Base-by-base conservation (phyloP, 2,113 vertebrate genomes). In the Silurus meridionalis region DNA sequence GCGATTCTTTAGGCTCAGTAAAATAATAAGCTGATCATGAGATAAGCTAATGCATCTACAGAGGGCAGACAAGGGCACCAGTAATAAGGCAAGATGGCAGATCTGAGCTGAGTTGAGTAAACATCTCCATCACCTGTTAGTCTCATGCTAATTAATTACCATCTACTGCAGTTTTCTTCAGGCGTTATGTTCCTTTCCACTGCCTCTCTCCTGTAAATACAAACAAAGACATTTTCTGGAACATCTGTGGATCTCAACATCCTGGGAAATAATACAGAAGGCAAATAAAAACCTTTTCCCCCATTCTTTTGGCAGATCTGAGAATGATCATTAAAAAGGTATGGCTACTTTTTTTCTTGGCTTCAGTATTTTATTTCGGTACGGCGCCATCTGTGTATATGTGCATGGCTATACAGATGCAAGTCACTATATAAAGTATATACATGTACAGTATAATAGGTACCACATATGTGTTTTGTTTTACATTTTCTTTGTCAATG, bases 11-110 rank as follows among this genome's bases (percentile, higher is more conserved):
- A 17, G 61, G 48, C 77, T 78, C 46, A 58, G 48, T 82, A 80
- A 82, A 89, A 89, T 89, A 89, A 86, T 83, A 89, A 84, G 85
- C 67, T 77, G 57, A 89, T 89, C 63, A 84, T 81, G 60, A 81
- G 77, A 86, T 80, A 86, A 83, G 81, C 64, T 10, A 83, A 63
- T 66, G 58, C 67, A 77, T 72, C 60, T 78, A 58, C 9, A 23
- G 83, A 72, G 6, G 64, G 57, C 1, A 21, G 80, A 81, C 80
- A 78, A 66, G 61, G 69, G 57, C n/a, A 21, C 3, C 72, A 58
- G 88, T 75, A 89, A 84, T 86, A 86, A 69, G 67, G 63, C 58
- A 60, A 79, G 63, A 83, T 50, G 28, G 57, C 55, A 87, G 53
- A 78, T 84, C 46, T 86, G 64, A 57, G 61, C 23, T 80, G 58